Base-by-base conservation (phyloP, 1,140 invertebrate genomes). In the Carcinoscorpius rotundicauda region DNA sequence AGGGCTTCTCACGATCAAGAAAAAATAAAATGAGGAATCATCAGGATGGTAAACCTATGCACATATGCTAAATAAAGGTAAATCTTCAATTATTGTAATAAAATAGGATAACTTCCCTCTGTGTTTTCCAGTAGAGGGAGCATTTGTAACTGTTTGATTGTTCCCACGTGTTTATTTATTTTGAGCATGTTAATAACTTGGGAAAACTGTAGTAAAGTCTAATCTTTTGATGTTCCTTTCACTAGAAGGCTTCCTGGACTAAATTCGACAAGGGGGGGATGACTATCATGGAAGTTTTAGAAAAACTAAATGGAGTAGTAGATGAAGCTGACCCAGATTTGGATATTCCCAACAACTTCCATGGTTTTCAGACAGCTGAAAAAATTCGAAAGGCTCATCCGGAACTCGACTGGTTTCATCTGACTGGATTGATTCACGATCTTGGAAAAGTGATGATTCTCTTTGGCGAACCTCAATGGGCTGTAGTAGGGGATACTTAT, bases 361-460 rank as follows among this genome's bases (percentile, higher is more conserved):
- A 98, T 77, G 94, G 92, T 57, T 98, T 93, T 77, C 95, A 98
- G 81, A 97, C 95, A 1, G 96, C 95, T 0, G 95, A 98, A 79
- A 81, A 86, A 60, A 93, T 97, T 66, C 83, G 94, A 3, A 73
- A 82, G 49, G 85, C 88, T 55, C 86, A 93, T 76, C 95, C 95
- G 0, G 81, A 93, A 65, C 60, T 69, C n/a, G 91, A 95, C 72
- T 98, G 95, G 94, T 88, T 98, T 71, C 94, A 98, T 68, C 79
- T 98, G 3, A 93, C 87, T 9, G 95, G 95, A 4, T 80, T 98
- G 0, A 91, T 98, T 60, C 95, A 98, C 74, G 95, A 98, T 76
- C 76, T 95, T 50, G 95, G 76, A 5, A 66, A 91, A 86, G 79
- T 95, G 4, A 93, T 98, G 92, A 92, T 90, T 4, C 87, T 97